A percentile compares a stretch with the other conserved stretches of the same genome.
phyloP scores from a whole-genome alignment of 2,797 vertebrate genomes.

The Sebastes diaconus region DNA sequence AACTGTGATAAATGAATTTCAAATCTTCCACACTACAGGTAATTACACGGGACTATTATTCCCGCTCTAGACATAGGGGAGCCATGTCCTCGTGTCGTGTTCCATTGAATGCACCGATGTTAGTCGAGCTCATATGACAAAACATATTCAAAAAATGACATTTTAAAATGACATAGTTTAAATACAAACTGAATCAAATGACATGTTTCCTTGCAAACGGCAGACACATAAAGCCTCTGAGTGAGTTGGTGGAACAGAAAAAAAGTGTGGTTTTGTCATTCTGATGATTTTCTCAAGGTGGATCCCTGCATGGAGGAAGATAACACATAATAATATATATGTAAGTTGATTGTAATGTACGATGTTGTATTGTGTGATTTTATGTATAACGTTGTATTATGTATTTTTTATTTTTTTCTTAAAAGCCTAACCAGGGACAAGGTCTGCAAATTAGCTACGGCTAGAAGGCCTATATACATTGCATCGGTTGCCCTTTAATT shows the following conservation, averaged over 20 bases:
- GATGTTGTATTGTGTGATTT: no score
- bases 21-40: conserved; percentile 76
- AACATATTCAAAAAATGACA: conserved; percentile 28
- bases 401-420: no score
- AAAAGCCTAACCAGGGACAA: no score
- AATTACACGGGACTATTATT: conserved; percentile 74
- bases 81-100: conserved; percentile 42
- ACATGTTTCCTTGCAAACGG: conserved; percentile 30
- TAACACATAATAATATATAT: neutral
- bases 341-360: no score
- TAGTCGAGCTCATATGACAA: conserved; percentile 30
- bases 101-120: conserved; percentile 26
- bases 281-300: conserved; percentile 30
- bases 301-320: neutral
- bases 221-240: conserved; percentile 16
- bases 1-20: conserved; percentile 73
- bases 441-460: no score
- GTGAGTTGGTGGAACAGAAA: neutral
- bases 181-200: conserved; percentile 31
- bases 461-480: no score
- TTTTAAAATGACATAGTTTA: conserved; percentile 46
- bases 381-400: no score
- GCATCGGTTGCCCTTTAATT: no score
- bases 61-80: conserved; percentile 45
- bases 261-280: conserved; percentile 23